Percentiles rank a stretch among this genome's conserved stretches.
These are phyloP conservation scores for Ophioderma brevispina DNA, from an alignment of 35 echinoderm and acorn worm species.

Conservation along the genomic window DNA sequence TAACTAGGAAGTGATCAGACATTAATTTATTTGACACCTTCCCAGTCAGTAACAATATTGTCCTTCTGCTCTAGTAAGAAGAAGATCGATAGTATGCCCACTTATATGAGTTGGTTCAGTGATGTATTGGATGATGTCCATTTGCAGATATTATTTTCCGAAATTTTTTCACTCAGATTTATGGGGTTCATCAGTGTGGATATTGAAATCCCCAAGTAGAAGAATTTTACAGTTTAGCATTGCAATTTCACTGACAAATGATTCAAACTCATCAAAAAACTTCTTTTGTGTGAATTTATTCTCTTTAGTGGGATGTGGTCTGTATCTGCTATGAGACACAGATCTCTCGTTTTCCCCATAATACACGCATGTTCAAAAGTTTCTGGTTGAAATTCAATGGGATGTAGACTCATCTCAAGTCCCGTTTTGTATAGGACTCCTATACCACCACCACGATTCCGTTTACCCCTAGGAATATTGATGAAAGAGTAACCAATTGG, in stretches of 20 bases:
- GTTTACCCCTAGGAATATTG: constrained; percentile 30
- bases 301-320: neutral
- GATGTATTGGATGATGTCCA: neutral
- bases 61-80: constrained; percentile 9
- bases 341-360: constrained; percentile 10
- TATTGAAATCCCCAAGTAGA: constrained; percentile 10
- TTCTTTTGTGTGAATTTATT: constrained; percentile 11
- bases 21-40: neutral
- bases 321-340: constrained; percentile 11
- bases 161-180: constrained; percentile 23
- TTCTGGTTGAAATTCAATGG: neutral
- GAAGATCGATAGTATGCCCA: constrained; percentile 29
- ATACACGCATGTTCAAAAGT: constrained; percentile 19
- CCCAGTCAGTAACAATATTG: neutral
- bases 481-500: constrained; percentile 43
- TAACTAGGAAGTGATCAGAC: constrained; percentile 19
- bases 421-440: neutral
- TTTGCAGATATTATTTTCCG: neutral
- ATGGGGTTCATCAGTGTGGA: constrained; percentile 11
- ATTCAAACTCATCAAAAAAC: constrained; percentile 27
- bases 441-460: too few relatives aligned
- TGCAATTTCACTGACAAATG: constrained; percentile 10
- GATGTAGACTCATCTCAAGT: neutral
- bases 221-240: neutral
- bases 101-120: neutral